A percentile compares a stretch with the other conserved stretches of the same genome.
Conservation (phyloP, 2,113 vertebrate genomes). For the Leiothrix lutea region DNA sequence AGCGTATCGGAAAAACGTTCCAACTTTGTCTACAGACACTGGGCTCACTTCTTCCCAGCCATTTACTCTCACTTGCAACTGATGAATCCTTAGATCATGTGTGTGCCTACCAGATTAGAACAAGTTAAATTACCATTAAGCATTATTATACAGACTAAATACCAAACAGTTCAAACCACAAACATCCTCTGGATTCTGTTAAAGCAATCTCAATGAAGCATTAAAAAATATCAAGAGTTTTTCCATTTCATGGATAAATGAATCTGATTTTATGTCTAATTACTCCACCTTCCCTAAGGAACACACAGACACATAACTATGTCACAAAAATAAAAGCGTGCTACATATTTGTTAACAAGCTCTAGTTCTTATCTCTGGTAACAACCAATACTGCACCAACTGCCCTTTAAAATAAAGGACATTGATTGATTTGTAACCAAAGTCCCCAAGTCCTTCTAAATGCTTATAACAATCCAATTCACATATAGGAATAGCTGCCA, state of each 20-base stretch:
- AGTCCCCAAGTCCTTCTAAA: background rate
- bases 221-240: background rate
- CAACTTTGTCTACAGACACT: conserved; percentile 97
- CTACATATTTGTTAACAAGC: background rate
- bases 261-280: background rate
- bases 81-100: conserved; percentile 93
- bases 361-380: background rate
- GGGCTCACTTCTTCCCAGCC: conserved; percentile 98
- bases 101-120: conserved; percentile 82
- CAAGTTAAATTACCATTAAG: background rate
- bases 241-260: background rate
- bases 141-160: background rate
- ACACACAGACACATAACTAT: background rate
- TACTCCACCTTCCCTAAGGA: background rate
- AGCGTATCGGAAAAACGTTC: conserved; percentile 95
- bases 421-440: background rate
- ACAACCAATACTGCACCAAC: accelerated
- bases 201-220: background rate
- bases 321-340: background rate
- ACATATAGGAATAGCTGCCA: background rate
- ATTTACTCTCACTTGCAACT: conserved; percentile 91
- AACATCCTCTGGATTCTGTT: background rate
- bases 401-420: background rate
- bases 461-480: background rate
- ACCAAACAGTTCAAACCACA: background rate